These are phyloP conservation scores for Anneissia japonica DNA, from an alignment of 35 echinoderm and acorn worm genomes.

Conservation along the genomic window DNA sequence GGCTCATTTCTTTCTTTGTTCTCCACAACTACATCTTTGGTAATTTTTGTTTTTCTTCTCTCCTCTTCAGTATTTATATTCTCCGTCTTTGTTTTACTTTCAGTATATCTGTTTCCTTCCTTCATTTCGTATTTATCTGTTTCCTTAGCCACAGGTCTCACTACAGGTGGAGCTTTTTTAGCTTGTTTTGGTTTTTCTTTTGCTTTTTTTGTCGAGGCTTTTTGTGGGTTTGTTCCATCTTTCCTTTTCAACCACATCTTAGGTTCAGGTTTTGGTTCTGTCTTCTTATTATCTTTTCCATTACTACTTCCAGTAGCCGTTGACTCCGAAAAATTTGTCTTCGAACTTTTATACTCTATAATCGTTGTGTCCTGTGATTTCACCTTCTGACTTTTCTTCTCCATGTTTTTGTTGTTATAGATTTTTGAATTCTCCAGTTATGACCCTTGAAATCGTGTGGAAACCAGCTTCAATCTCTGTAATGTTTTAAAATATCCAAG, in stretches of 20 bases:
- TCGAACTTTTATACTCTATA: neutral
- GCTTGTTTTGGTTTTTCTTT: neutral
- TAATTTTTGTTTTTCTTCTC: neutral
- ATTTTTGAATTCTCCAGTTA: too few relatives aligned
- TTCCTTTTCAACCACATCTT: neutral
- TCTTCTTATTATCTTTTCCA: neutral
- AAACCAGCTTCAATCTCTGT: too few relatives aligned
- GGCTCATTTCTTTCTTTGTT: neutral
- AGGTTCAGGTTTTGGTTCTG: neutral
- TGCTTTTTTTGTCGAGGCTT: neutral
- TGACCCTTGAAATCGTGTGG: too few relatives aligned
- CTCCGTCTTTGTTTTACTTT: neutral
- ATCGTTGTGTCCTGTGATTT: neutral
- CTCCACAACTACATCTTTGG: neutral
- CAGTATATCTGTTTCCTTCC: neutral
- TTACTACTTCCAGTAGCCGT: too few relatives aligned
- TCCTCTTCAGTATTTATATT: neutral
- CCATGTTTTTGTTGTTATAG: neutral
- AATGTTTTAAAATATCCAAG: too few relatives aligned
- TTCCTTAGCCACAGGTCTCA: neutral
- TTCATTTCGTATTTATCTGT: neutral
- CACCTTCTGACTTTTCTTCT: neutral
- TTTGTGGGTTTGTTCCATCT: neutral
- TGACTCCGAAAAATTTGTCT: neutral
- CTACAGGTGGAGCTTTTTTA: neutral